Conservation (phyloP, 2,113 vertebrate species). For the Takifugu flavidus region DNA sequence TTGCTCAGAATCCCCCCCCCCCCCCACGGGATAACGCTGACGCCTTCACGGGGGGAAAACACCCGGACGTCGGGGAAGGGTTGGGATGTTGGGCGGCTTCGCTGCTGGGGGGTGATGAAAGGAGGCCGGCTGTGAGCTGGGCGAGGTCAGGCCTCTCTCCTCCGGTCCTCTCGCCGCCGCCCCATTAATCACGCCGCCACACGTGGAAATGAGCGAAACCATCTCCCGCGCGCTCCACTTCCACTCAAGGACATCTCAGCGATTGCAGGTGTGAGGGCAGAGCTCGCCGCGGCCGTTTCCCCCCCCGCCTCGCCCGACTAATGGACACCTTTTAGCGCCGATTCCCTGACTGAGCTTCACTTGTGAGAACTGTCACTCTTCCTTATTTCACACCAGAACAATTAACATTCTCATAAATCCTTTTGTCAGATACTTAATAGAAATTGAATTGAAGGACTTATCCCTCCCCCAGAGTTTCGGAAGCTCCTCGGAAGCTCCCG, state of each 20-base stretch:
- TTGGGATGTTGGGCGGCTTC: conserved; percentile 33
- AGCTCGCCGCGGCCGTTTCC: conserved; percentile 23
- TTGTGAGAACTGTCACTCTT: conserved; percentile 41
- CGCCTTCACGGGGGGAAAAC: conserved; percentile 33
- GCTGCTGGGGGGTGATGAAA: conserved; percentile 50
- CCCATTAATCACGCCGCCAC: conserved; percentile 60
- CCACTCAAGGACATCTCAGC: conserved; percentile 58
- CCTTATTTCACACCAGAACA: conserved; percentile 31
- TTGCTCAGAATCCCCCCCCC: conserved; percentile 32
- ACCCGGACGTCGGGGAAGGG: conserved; percentile 28
- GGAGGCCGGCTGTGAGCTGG: conserved; percentile 30
- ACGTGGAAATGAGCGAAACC: conserved; percentile 59
- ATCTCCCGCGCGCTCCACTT: conserved; percentile 48
- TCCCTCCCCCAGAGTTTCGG: conserved; percentile 36
- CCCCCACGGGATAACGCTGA: conserved; percentile 30
- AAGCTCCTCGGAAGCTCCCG: neutral
- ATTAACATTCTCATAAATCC: conserved; percentile 49
- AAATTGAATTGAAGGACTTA: conserved; percentile 37
- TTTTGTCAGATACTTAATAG: conserved; percentile 46
- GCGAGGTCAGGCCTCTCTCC: conserved; percentile 20
- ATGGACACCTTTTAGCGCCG: conserved; percentile 32
- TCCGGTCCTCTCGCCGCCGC: conserved; percentile 9
- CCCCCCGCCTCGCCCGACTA: conserved; percentile 20
- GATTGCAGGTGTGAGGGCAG: conserved; percentile 10
- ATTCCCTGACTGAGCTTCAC: conserved; percentile 17